Conservation (phyloP, 1,140 invertebrate genomes). For the Maniola jurtina region DNA sequence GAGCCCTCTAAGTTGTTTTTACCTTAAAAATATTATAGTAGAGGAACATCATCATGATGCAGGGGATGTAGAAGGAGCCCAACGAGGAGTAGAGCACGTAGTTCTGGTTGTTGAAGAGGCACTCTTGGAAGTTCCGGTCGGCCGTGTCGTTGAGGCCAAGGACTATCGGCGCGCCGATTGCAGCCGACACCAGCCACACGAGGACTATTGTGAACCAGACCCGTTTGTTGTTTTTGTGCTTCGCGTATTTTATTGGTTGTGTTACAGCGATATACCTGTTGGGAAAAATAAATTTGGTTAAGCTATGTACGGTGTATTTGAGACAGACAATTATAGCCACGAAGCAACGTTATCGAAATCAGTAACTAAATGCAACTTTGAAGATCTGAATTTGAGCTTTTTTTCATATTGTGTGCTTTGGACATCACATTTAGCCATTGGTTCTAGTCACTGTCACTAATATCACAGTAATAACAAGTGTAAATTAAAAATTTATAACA, state of each 20-base stretch:
- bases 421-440: too few relatives aligned
- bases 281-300: slow-evolving; percentile 30
- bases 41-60: slow-evolving; percentile 98
- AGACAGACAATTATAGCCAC: neutral
- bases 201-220: slow-evolving; percentile 97
- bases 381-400: too few relatives aligned
- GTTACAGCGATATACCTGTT: slow-evolving; percentile 98
- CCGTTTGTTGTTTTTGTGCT: slow-evolving; percentile 97
- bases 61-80: slow-evolving; percentile 99
- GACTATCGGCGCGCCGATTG: slow-evolving; percentile 98
- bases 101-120: slow-evolving; percentile 98
- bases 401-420: too few relatives aligned
- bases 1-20: neutral
- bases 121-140: slow-evolving; percentile 87
- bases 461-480: too few relatives aligned
- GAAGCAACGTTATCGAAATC: too few relatives aligned
- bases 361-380: too few relatives aligned
- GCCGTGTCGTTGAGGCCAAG: slow-evolving; percentile 96
- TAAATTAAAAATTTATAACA: too few relatives aligned
- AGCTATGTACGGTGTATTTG: too few relatives aligned
- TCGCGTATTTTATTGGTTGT: slow-evolving; percentile 98
- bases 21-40: slow-evolving; percentile 99
- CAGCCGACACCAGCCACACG: slow-evolving; percentile 97
- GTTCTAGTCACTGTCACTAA: too few relatives aligned
- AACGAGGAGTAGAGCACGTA: slow-evolving; percentile 99